Percentiles rank a stretch among this genome's conserved stretches.
These are phyloP conservation scores for Forbesichthys papilliferus DNA, from an alignment of 2,113 vertebrate species.

Conservation along the genomic window DNA sequence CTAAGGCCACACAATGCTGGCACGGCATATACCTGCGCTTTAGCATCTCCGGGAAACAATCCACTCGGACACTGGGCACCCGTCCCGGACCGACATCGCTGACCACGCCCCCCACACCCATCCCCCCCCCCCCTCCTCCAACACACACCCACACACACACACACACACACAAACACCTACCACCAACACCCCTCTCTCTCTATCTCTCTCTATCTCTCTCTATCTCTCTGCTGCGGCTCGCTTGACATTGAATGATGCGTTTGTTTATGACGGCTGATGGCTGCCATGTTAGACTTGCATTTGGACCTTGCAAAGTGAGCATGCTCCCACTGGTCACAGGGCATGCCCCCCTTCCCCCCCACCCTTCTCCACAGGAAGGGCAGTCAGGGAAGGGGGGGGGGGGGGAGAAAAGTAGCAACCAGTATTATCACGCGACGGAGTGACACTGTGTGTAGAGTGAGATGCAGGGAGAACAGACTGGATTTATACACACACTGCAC, in stretches of 20 bases:
- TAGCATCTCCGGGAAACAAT: constrained; percentile 10
- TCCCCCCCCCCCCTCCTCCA: no score
- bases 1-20: constrained; percentile 44
- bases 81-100: constrained; percentile 25
- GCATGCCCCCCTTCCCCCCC: neutral
- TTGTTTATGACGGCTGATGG: constrained; percentile 65
- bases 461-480: no score
- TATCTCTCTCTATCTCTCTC: constrained; percentile 28
- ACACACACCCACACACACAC: no score
- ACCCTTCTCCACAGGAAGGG: neutral
- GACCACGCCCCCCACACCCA: constrained; percentile 5
- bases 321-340: neutral
- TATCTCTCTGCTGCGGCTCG: constrained; percentile 27
- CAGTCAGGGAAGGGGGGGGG: neutral
- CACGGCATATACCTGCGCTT: constrained; percentile 37
- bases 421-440: no score
- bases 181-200: constrained; percentile 27
- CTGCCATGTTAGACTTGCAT: constrained; percentile 61
- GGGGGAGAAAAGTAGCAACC: neutral
- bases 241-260: constrained; percentile 67
- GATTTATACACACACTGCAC: no score
- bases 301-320: constrained; percentile 55
- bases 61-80: constrained; percentile 25
- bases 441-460: no score
- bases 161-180: no score